A percentile compares a stretch with the other conserved stretches of the same genome.
Evolutionary conservation across 1,140 invertebrate genomes (phyloP).

Genomic region (Brachionus rubens): DNA sequence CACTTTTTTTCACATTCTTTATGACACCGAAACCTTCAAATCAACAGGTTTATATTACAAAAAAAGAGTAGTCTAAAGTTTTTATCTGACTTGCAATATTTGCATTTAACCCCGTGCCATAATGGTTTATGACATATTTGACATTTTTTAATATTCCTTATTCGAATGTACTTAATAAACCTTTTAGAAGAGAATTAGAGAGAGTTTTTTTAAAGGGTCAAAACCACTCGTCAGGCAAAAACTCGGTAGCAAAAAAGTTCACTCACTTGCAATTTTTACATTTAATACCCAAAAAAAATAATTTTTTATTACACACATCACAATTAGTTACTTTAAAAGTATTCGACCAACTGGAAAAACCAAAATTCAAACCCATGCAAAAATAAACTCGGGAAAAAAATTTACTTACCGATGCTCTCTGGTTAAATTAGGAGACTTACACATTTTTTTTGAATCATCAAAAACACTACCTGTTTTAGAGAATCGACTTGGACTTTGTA

Average conservation of each 20-base stretch:
- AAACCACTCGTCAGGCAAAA: too few relatives aligned
- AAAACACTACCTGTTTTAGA: not conserved
- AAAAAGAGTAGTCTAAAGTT: not conserved
- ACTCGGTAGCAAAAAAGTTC: not conserved
- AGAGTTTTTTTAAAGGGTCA: too few relatives aligned
- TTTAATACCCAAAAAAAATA: conserved; percentile 39
- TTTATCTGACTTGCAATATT: conserved; percentile 46
- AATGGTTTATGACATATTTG: conserved; percentile 22
- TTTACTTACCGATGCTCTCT: conserved; percentile 15
- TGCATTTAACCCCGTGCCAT: conserved; percentile 45
- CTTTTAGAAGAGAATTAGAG: too few relatives aligned
- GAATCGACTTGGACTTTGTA: not conserved
- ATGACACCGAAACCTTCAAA: conserved; percentile 37
- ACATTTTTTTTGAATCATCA: not conserved
- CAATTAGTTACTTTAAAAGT: conserved; percentile 41
- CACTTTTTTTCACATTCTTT: conserved; percentile 39
- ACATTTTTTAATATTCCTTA: conserved; percentile 45
- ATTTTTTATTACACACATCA: conserved; percentile 27
- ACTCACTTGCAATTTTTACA: conserved; percentile 45
- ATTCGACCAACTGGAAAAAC: conserved; percentile 24
- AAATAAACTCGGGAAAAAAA: not conserved
- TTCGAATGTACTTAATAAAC: conserved; percentile 41
- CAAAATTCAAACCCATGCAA: conserved; percentile 22
- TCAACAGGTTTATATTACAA: not conserved
- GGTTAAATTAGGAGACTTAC: not conserved